Conservation (phyloP, 2,888 invertebrate genomes). For the Chromoteleia sp. region DNA sequence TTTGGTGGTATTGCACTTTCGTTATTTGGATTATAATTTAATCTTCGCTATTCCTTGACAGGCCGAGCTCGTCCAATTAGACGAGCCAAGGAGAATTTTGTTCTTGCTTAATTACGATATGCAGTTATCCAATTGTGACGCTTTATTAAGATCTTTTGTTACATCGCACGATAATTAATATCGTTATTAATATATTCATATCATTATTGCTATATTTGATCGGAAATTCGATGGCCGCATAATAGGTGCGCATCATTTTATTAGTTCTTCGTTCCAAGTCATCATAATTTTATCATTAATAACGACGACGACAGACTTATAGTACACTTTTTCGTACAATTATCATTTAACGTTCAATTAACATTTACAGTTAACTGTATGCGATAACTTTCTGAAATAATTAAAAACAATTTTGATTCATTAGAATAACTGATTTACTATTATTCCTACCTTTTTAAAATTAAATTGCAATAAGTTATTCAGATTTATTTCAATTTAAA, state of each 20-base stretch:
- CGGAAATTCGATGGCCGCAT: neutral
- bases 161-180: constrained; percentile 38
- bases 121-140: constrained; percentile 24
- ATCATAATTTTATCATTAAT: neutral
- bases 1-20: constrained; percentile 39
- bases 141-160: constrained; percentile 37
- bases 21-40: constrained; percentile 46
- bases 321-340: too few species aligned
- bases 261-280: neutral
- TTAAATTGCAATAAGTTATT: too few species aligned
- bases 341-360: too few species aligned
- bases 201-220: constrained; percentile 19
- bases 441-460: too few species aligned
- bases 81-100: constrained; percentile 23
- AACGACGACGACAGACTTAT: neutral
- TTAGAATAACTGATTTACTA: too few species aligned
- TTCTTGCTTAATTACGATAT: constrained; percentile 36
- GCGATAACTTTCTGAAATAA: too few species aligned
- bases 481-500: too few species aligned
- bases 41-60: constrained; percentile 32
- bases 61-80: constrained; percentile 50
- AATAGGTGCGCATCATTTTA: neutral
- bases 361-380: too few species aligned
- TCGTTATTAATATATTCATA: too few species aligned
- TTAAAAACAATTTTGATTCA: too few species aligned